These are phyloP conservation scores for Micropterix aruncella DNA, from an alignment of 2,888 invertebrate genomes.

Conservation along the genomic window DNA sequence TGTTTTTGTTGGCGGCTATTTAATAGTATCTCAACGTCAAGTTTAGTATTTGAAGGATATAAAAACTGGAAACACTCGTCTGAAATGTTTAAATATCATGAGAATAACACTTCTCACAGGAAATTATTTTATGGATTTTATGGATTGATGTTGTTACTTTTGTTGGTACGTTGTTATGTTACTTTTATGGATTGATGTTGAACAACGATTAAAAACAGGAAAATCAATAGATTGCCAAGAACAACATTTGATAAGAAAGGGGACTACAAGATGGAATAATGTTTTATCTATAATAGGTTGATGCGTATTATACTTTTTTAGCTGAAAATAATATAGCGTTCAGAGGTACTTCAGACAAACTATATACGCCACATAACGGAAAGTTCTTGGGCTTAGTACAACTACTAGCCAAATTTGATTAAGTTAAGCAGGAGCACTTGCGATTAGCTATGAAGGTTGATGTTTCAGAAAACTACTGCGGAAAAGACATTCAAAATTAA, in stretches of 20 bases:
- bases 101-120: constrained; percentile 8
- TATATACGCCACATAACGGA: constrained; percentile 17
- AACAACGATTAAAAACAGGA: constrained; percentile 11
- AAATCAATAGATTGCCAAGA: constrained; percentile 17
- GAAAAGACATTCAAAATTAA: constrained; percentile 18
- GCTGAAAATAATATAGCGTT: constrained; percentile 17
- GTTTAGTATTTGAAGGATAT: constrained; percentile 11
- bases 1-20: constrained; percentile 14
- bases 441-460: constrained; percentile 14
- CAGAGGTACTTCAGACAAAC: constrained; percentile 15
- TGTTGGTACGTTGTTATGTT: no score
- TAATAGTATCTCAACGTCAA: constrained; percentile 11
- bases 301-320: no score
- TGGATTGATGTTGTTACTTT: no score
- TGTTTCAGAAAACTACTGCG: constrained; percentile 17
- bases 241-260: constrained; percentile 14
- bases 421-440: constrained; percentile 17
- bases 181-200: constrained; percentile 9
- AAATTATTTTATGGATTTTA: no score
- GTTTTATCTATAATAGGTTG: no score
- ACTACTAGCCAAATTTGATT: constrained; percentile 18
- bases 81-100: constrained; percentile 11
- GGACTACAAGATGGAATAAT: constrained; percentile 15
- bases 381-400: constrained; percentile 18
- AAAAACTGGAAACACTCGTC: constrained; percentile 12